Base-by-base conservation (phyloP, 2,113 vertebrate species). In the Numida meleagris region DNA sequence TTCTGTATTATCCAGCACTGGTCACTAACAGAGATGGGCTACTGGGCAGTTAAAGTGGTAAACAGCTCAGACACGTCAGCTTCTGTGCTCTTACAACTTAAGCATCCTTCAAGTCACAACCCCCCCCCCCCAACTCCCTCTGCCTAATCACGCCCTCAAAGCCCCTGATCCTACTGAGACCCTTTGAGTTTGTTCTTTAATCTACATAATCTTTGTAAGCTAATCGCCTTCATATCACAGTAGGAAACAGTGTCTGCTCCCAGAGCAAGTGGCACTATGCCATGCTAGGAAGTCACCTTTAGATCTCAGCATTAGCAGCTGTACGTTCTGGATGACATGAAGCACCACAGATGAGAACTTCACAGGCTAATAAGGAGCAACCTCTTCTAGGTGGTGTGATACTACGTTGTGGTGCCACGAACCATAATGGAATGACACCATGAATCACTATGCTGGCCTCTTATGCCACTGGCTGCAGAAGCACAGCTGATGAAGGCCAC, bases 171-270 rank as follows among this genome's bases (percentile, higher is more conserved):
- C 33, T 53, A 80, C 58, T 24, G 25, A 93, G 46, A 94, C 25
- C 53, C 46, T 65, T 50, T 7, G 57, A 72, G 46, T 77, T 84
- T 86, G 73, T 42, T 86, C 83, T 95, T 89, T 93, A 93, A 74
- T 93, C 62, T 65, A 59, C 43, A 20, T 71, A 79, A 91, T 67
- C 89, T 86, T 74, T 62, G 51, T 50, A 36, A 89, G 72, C 48
- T 94, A 65, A 91, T 78, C 29, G 2, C 65, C 67, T 87, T 88
- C 80, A 21, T 65, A 76, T 36, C 80, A 29, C 77, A 92, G 82
- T 82, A 85, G 85, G 93, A 93, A 84, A 71, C 29, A 63, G 82
- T 33, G 21, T 82, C 79, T 90, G 59, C 58, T 94, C 74, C 70
- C 76, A 66, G 45, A 91, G 29, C 70, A 73, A 76, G 45, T 73